Base-by-base conservation (phyloP, 2,113 vertebrate genomes). In the Enhydra lutris region DNA sequence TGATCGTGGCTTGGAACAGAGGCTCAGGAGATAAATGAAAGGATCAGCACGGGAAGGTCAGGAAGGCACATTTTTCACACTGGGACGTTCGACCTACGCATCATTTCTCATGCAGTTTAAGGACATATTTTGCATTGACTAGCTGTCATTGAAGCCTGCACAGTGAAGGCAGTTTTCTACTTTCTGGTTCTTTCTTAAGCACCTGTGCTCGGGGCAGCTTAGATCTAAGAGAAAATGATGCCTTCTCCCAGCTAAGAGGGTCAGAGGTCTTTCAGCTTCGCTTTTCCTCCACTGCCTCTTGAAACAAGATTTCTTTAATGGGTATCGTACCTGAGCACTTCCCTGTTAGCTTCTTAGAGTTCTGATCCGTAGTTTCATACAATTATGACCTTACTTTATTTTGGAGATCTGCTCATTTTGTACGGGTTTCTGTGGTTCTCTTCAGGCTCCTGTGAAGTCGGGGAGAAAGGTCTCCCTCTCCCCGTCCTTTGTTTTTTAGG, bases 291-390 rank as follows among this genome's bases (percentile, higher is more conserved):
- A 79, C 84, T 88, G 57, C 29, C 29, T 95, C 39, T 97, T 96
- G 89, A 80, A 94, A 87, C 90, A 81, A 84, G 36, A 95, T 90
- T 87, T 24, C 61, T 98, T 45, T 92, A 85, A 93, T 79, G 74
- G 95, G 18, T 78, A 65, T 45, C 94, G 20, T 45, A 71, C 20
- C 89, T 95, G 59, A 47, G 95, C 71, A 90, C 97, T 95, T 83
- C 45, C 63, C 50, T 21, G 87, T 59, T 95, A 3, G 23, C 57
- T 91, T 83, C 82, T 86, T 81, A 50, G 69, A 63, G 90, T 97
- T 96, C 79, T 69, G 90, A 88, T 97, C 42, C 47, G 80, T 95
- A 80, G 29, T 69, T 95, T 92, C 59, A 78, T 86, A 45, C 23
- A 71, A 45, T 92, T 87, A 71, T n/a, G 63, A 69, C 50, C 50